Base-by-base conservation (phyloP, 2,113 vertebrate genomes). In the Corythoichthys haematopterus region DNA sequence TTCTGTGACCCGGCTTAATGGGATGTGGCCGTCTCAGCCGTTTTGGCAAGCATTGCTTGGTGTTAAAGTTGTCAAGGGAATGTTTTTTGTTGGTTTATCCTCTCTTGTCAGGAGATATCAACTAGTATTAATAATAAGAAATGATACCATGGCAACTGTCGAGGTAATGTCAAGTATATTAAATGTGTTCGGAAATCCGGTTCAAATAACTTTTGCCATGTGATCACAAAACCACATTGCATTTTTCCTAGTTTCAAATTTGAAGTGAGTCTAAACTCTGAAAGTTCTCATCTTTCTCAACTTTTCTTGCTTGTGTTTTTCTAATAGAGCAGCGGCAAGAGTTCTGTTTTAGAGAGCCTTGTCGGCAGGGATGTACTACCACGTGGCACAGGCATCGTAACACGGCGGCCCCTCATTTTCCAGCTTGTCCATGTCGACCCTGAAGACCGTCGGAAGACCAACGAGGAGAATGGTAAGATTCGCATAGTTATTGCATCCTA, bases 281-380 rank as follows among this genome's bases (percentile, higher is more conserved):
- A 14, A 35, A 57, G 3, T 15, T 6, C 33, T 33, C 12, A 16
- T 16, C 37, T n/a, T n/a, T 38, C 5, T 36, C 55, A 57, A 2
- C 2, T 50, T 33, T 55, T 35, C 37, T 3, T 60, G 16, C 40
- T 6, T 60, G 15, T 37, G 6, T 52, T 38, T 38, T 38, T 28
- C 4, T 81, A 92, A 89, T 92, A 99, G 97, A 99, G 97, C 91
- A 99, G 97, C 70, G 97, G 97, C 64, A 99, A 99, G 86, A 98
- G 97, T 89, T 99, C 97, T 1, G 97, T 99, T 64, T 87, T 99
- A 80, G 97, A 99, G 88, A 98, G 95, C 82, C 91, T 99, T 38
- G 97, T 99, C 69, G 97, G 97, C 50, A 89, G 90, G 66, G 97
- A 99, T 88, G 90, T 99, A 72, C 91, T 98, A 65, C 97, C 97